Evolutionary conservation across 2,113 vertebrate genomes (phyloP).

Genomic region (Morone saxatilis): DNA sequence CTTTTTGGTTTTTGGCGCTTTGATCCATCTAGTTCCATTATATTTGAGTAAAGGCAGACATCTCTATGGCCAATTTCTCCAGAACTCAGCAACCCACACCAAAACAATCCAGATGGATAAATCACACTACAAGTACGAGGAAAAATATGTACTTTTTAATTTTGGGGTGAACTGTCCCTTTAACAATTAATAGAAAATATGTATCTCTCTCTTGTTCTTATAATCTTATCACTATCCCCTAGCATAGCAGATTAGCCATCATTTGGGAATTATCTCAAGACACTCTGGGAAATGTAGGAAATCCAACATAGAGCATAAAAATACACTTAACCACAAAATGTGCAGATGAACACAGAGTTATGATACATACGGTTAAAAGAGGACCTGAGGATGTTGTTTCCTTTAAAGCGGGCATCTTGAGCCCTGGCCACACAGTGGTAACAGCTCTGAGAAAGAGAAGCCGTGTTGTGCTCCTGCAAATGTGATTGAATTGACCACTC

Average conservation of each 20-base stretch:
- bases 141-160: no score
- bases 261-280: background rate
- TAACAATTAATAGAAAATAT: background rate
- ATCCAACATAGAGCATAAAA: background rate
- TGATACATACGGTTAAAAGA: background rate
- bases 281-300: background rate
- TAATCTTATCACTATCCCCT: background rate
- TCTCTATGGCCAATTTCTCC: no score
- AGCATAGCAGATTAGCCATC: background rate
- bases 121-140: no score
- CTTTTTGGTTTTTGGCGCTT: no score
- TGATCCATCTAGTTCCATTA: no score
- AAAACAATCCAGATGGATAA: no score
- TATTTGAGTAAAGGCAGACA: no score
- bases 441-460: background rate
- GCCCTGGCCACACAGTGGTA: background rate
- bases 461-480: slow-evolving; percentile 2
- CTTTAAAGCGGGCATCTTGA: background rate
- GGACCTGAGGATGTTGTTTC: background rate
- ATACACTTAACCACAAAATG: background rate
- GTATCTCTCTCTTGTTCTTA: background rate
- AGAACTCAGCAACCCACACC: no score
- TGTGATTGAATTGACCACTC: slow-evolving; percentile 34
- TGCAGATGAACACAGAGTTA: background rate
- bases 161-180: no score